These are phyloP conservation scores for Drosophila paulistorum DNA, from an alignment of 1,140 invertebrate species.

Conservation along the genomic window DNA sequence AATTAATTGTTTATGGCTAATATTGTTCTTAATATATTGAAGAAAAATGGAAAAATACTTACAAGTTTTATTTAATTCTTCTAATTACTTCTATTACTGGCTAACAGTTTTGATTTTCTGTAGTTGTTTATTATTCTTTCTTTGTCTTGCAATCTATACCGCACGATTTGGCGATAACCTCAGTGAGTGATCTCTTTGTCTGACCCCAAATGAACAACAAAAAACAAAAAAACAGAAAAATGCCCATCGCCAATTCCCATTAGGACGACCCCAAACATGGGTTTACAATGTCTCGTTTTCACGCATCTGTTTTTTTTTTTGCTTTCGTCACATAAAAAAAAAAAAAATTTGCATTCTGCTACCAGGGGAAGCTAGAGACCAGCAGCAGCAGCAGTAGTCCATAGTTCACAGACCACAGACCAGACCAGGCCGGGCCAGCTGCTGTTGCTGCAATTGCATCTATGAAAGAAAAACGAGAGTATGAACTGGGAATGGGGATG, in stretches of 20 bases:
- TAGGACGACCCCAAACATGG: conserved; percentile 15
- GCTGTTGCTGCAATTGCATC: conserved; percentile 52
- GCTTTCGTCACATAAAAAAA: conserved; percentile 54
- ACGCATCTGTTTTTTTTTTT: conserved; percentile 40
- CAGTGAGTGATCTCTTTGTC: conserved; percentile 10
- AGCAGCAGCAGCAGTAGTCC: conserved; percentile 3
- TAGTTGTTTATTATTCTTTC: too few species aligned
- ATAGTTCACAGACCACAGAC: conserved; percentile 22
- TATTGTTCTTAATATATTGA: too few species aligned
- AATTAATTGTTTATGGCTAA: too few species aligned
- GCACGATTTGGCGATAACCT: background rate
- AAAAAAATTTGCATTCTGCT: conserved; percentile 47
- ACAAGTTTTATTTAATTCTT: too few species aligned
- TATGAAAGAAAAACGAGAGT: conserved; percentile 4
- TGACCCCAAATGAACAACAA: conserved; percentile 9
- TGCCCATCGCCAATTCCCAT: conserved; percentile 16
- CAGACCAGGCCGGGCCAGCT: conserved; percentile 21
- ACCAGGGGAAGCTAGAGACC: conserved; percentile 25
- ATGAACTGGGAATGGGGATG: background rate
- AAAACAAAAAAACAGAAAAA: background rate
- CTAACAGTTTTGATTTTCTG: too few species aligned
- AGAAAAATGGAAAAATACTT: too few species aligned
- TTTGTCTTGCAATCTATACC: background rate
- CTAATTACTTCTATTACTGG: too few species aligned
- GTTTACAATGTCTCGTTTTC: conserved; percentile 31